These are phyloP conservation scores for Willowsia nigromaculata DNA, from an alignment of 2,888 invertebrate species.

Conservation along the genomic window DNA sequence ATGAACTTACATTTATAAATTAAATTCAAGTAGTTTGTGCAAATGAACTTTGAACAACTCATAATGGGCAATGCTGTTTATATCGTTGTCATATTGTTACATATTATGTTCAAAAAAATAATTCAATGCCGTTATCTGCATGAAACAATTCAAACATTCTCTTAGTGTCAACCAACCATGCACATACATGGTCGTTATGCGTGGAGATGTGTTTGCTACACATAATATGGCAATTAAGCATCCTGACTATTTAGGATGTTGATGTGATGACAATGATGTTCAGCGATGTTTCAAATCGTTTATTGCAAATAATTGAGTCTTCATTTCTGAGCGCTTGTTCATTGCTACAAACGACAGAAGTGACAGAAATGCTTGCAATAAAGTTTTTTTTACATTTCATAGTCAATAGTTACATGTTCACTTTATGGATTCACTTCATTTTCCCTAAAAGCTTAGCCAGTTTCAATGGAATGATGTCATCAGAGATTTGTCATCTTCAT, in stretches of 20 bases:
- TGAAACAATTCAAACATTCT: neutral
- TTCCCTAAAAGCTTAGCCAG: neutral
- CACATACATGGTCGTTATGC: neutral
- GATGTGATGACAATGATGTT: neutral
- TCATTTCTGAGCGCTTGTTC: neutral
- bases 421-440: neutral
- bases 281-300: neutral
- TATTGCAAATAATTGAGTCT: neutral
- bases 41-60: neutral
- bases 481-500: neutral
- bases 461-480: neutral
- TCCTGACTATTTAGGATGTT: neutral
- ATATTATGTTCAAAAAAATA: neutral
- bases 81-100: neutral
- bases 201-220: neutral
- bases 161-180: conserved; percentile 24
- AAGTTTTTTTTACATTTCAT: neutral
- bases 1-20: neutral
- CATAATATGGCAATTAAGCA: neutral
- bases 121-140: conserved; percentile 6
- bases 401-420: no score
- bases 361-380: neutral
- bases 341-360: neutral
- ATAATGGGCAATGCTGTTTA: neutral
- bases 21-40: neutral